These are phyloP conservation scores for Scolanthus callimorphus DNA, from an alignment of 92 coral and sea anemone genomes.

Conservation along the genomic window DNA sequence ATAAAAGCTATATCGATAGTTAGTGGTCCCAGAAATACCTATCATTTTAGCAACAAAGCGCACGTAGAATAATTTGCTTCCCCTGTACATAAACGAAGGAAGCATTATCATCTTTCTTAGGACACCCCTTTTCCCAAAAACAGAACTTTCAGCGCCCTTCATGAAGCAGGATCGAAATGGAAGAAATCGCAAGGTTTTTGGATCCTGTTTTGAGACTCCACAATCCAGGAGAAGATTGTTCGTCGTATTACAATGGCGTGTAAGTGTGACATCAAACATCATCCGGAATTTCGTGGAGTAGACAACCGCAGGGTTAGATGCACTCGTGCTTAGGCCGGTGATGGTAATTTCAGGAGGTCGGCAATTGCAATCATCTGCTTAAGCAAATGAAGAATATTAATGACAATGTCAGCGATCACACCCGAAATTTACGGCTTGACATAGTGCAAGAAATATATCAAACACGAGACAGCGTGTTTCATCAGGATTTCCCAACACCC, in stretches of 20 bases:
- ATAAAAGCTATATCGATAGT: slow-evolving; percentile 58
- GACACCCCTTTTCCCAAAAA: background rate
- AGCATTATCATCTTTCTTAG: background rate
- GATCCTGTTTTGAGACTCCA: slow-evolving; percentile 12
- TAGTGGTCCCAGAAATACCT: slow-evolving; percentile 13
- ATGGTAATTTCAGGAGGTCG: slow-evolving; percentile 39
- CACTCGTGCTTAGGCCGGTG: slow-evolving; percentile 22
- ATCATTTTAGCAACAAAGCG: slow-evolving; percentile 54
- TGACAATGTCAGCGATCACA: too few species aligned
- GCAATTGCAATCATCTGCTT: slow-evolving; percentile 62
- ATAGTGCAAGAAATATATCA: too few species aligned
- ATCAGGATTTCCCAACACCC: too few species aligned
- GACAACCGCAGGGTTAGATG: slow-evolving; percentile 30
- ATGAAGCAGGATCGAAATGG: background rate
- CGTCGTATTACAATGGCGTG: slow-evolving; percentile 17
- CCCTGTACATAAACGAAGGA: slow-evolving; percentile 1
- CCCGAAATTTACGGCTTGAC: too few species aligned
- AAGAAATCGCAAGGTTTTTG: background rate
- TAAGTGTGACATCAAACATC: slow-evolving; percentile 19
- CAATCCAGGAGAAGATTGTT: slow-evolving; percentile 27
- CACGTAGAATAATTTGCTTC: slow-evolving; percentile 34
- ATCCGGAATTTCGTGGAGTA: slow-evolving; percentile 10
- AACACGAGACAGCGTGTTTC: too few species aligned
- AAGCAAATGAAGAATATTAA: too few species aligned
- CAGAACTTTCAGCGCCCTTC: background rate